A percentile compares a stretch with the other conserved stretches of the same genome.
Evolutionary conservation across 1,140 invertebrate species (phyloP).

Genomic region (Thalassaphorura encarpata): DNA sequence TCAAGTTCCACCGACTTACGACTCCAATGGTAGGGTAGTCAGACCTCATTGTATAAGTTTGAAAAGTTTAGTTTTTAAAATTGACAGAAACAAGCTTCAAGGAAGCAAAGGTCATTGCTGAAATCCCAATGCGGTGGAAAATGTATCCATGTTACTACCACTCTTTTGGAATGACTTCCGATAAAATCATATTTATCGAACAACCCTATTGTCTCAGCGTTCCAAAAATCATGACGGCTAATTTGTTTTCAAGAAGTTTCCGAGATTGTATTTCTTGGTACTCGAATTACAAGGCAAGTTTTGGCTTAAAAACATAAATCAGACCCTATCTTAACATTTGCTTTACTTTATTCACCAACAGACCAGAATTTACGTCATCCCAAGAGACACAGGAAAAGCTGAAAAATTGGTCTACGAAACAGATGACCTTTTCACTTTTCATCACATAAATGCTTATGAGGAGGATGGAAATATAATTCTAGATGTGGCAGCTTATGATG

Average conservation of each 20-base stretch:
- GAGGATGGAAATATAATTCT: slow-evolving; percentile 37
- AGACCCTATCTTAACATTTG: not conserved
- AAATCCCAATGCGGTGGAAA: slow-evolving; percentile 37
- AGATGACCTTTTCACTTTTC: slow-evolving; percentile 44
- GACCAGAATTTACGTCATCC: slow-evolving; percentile 40
- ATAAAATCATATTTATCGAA: slow-evolving; percentile 46
- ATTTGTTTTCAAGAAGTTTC: slow-evolving; percentile 37
- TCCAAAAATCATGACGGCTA: slow-evolving; percentile 37
- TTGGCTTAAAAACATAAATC: too few species aligned
- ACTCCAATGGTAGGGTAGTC: slow-evolving; percentile 5
- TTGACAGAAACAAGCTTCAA: slow-evolving; percentile 25
- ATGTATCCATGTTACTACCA: slow-evolving; percentile 42
- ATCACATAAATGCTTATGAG: slow-evolving; percentile 47
- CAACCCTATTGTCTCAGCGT: slow-evolving; percentile 40
- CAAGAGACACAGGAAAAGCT: slow-evolving; percentile 39
- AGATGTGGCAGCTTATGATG: slow-evolving; percentile 27
- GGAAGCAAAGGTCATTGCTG: slow-evolving; percentile 34
- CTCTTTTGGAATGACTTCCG: slow-evolving; percentile 46
- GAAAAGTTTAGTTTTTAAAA: not conserved
- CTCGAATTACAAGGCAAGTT: slow-evolving; percentile 38
- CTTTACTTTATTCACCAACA: slow-evolving; percentile 30
- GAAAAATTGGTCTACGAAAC: slow-evolving; percentile 37
- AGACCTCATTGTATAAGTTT: not conserved
- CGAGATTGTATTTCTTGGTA: slow-evolving; percentile 42
- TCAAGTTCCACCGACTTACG: slow-evolving; percentile 26